Evolutionary conservation across 2,113 vertebrate genomes (phyloP), one percentile per base, ranked within the genome.

Genomic region (Grallaria varia): DNA sequence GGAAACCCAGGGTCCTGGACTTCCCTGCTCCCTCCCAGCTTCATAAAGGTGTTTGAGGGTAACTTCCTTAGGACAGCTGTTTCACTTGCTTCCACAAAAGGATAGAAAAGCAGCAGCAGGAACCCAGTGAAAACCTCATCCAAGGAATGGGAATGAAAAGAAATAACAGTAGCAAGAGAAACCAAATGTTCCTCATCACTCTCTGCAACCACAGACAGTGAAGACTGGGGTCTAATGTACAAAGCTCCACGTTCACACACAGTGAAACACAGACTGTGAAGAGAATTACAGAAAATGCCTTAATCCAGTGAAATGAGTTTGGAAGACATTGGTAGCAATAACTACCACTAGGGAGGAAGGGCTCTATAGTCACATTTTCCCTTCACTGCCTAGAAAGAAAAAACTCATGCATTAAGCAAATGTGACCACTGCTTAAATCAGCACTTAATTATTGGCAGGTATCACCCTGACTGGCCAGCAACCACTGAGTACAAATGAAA

Each of bases 201-300:
- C 11, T 31, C 47, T 62, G 55, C 82, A 89, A 56, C n/a, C 66
- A 90, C 60, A 78, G 27, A 21, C 2, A 7, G 45, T 24, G 56
- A 76, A 60, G 37, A 31, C 9, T 58, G 23, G 7, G 37, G 24
- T 40, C 24, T 39, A 40, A 2, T 9, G 5, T 16, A 50, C n/a
- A 17, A 37, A 68, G 27, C 64, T 67, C 44, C 71, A 87, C 7
- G 8, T 6, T 18, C 14, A 44, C 14, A 35, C 7, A 64, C 7
- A 4, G 0, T 5, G 19, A 85, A 93, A 82, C 0, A 3, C 14
- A 89, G 23, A 59, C 0, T 42, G 23, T 30, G 35, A 67, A 69
- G 10, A 81, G 17, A 89, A 84, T 45, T 69, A 68, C 19, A 64
- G 52, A 84, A 89, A 93, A 63, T 8, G 21, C 12, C 23, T 55